Percentiles rank a stretch among this genome's conserved stretches.
phyloP scores from a whole-genome alignment of 2,797 vertebrate genomes.

The Lacerta viridis region DNA sequence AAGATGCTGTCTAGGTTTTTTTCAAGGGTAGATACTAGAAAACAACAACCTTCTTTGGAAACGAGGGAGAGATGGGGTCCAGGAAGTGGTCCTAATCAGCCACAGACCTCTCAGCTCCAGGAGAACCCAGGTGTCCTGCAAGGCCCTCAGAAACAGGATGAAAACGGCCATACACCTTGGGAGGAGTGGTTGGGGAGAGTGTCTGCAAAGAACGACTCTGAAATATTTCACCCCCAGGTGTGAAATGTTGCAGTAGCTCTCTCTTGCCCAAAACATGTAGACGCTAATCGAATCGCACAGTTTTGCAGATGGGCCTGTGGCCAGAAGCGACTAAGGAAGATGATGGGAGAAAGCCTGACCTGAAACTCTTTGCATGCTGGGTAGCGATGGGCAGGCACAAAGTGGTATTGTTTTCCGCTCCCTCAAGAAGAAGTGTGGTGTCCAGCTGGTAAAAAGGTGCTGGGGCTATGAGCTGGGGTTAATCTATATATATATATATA shows the following conservation, averaged over 20 bases:
- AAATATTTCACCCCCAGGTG: conserved; percentile 35
- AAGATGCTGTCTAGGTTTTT: no score
- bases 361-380: background rate
- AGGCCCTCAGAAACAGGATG: conserved; percentile 7
- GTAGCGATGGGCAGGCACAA: background rate
- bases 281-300: background rate
- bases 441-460: background rate
- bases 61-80: background rate
- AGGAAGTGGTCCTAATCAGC: background rate
- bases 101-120: background rate
- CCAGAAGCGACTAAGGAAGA: background rate
- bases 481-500: no score
- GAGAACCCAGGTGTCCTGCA: background rate
- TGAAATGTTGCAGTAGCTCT: conserved; percentile 19
- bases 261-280: background rate
- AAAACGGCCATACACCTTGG: background rate
- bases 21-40: background rate
- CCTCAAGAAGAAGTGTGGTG: background rate
- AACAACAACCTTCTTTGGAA: background rate
- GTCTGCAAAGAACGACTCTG: background rate
- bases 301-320: background rate
- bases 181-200: background rate
- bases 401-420: background rate
- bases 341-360: background rate
- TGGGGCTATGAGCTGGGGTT: background rate